Conservation (phyloP, 2,113 vertebrate species). For the Herpetotheres cachinnans region DNA sequence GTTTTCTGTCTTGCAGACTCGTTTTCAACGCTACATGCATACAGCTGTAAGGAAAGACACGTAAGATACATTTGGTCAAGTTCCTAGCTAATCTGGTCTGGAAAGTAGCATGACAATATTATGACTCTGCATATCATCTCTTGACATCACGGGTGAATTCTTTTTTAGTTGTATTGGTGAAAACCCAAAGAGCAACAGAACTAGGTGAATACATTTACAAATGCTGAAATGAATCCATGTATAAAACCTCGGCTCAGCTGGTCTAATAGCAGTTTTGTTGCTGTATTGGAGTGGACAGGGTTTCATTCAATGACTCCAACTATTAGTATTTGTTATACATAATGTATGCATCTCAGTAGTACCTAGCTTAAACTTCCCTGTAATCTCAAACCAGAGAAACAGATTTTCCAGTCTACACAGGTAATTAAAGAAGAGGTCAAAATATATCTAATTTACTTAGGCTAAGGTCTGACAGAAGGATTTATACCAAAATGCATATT, state of each 20-base stretch:
- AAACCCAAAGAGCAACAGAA: not conserved
- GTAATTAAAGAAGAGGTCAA: not conserved
- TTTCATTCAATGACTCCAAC: not conserved
- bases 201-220: not conserved
- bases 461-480: not conserved
- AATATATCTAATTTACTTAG: not conserved
- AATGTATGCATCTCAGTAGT: not conserved
- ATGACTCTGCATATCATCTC: not conserved
- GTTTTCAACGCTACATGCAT: not conserved
- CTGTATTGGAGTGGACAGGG: not conserved
- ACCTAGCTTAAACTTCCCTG: not conserved
- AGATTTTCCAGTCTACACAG: not conserved
- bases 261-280: not conserved
- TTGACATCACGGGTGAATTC: not conserved
- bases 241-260: not conserved
- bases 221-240: not conserved
- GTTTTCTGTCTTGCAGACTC: not conserved
- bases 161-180: accelerated
- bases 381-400: not conserved
- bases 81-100: not conserved
- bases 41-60: not conserved
- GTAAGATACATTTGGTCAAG: not conserved
- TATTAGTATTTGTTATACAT: not conserved
- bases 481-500: not conserved
- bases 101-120: not conserved